phyloP scores from a whole-genome alignment of 2,888 invertebrate genomes.

The Drosophila tanythrix region DNA sequence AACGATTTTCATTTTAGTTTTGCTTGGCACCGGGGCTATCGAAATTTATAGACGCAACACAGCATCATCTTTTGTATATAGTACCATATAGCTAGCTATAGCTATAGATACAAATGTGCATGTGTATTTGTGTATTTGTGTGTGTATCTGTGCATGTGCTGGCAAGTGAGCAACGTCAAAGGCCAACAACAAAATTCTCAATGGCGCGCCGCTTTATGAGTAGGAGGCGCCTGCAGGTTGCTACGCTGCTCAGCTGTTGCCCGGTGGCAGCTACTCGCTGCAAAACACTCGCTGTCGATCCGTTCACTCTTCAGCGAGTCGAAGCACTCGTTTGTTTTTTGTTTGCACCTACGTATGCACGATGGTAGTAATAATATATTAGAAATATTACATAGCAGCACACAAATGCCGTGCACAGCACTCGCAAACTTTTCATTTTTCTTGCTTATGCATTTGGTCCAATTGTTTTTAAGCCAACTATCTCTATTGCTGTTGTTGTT shows the following conservation, averaged over 20 bases:
- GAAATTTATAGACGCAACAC: conserved; percentile 61
- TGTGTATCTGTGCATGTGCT: conserved; percentile 21
- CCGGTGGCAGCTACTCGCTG: conserved; percentile 36
- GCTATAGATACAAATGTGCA: conserved; percentile 20
- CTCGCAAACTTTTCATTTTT: conserved; percentile 62
- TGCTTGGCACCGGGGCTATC: conserved; percentile 55
- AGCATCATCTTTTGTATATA: conserved; percentile 39
- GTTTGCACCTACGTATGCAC: conserved; percentile 65
- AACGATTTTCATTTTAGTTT: conserved; percentile 53
- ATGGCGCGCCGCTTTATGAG: conserved; percentile 63
- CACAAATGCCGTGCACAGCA: conserved; percentile 69
- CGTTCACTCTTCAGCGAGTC: conserved; percentile 13
- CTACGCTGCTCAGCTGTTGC: conserved; percentile 71
- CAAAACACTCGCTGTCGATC: not conserved
- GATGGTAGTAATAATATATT: conserved; percentile 78
- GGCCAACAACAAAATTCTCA: conserved; percentile 62
- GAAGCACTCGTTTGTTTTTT: conserved; percentile 20
- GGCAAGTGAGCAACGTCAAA: conserved; percentile 59
- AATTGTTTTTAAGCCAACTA: conserved; percentile 14
- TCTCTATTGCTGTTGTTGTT: conserved; percentile 7
- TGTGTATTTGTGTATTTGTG: not conserved
- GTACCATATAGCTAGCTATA: conserved; percentile 33
- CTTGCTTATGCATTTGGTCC: conserved; percentile 16
- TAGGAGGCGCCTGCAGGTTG: conserved; percentile 57
- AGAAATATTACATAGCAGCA: conserved; percentile 77